These are phyloP conservation scores for Chionoecetes opilio DNA, from an alignment of 1,140 invertebrate species.

Conservation along the genomic window DNA sequence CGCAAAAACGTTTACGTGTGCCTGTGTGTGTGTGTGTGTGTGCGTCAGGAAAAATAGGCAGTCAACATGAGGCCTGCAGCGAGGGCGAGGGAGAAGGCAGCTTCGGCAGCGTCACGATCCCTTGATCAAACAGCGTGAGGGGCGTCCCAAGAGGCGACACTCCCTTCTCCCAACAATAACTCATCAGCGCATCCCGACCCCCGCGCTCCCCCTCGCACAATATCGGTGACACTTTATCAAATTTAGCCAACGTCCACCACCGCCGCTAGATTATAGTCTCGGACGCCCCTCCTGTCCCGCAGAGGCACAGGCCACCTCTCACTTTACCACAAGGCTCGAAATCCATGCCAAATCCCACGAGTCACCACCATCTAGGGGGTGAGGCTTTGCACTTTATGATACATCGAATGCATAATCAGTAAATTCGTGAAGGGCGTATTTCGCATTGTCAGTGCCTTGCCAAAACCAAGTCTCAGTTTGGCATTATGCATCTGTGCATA, in stretches of 20 bases:
- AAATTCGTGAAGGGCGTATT: slow-evolving; percentile 62
- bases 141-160: background rate
- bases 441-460: slow-evolving; percentile 63
- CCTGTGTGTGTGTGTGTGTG: too few relatives aligned
- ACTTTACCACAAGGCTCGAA: background rate
- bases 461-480: background rate
- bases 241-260: slow-evolving; percentile 74
- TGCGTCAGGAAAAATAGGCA: background rate
- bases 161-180: slow-evolving; percentile 63
- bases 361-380: background rate
- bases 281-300: background rate
- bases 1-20: too few relatives aligned
- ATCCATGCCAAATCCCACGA: background rate
- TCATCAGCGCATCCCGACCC: slow-evolving; percentile 61
- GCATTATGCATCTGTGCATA: slow-evolving; percentile 48
- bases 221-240: slow-evolving; percentile 68
- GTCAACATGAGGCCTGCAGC: background rate
- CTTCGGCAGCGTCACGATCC: slow-evolving; percentile 37
- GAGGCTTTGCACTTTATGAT: background rate
- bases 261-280: slow-evolving; percentile 50
- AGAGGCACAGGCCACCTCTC: background rate
- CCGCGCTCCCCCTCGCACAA: slow-evolving; percentile 42
- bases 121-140: slow-evolving; percentile 58
- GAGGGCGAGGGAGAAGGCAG: background rate
- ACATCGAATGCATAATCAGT: slow-evolving; percentile 35